Evolutionary conservation across 2,888 invertebrate species (phyloP).

Genomic region (Himalopsyche japonica): DNA sequence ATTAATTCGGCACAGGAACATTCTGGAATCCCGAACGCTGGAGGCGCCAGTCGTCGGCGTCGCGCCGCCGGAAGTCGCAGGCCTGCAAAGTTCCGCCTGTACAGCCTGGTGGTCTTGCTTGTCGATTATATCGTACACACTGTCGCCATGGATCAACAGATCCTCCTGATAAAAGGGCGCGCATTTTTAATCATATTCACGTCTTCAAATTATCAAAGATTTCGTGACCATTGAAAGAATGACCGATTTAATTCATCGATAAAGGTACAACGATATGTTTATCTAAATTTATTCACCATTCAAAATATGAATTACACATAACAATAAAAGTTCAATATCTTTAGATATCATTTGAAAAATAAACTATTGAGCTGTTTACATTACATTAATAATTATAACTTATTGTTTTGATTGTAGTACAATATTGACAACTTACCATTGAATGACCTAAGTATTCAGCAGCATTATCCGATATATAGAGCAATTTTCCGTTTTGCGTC

Average conservation of each 20-base stretch:
- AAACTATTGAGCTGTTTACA: not conserved
- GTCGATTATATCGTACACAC: constrained; percentile 98
- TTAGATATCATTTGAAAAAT: not conserved
- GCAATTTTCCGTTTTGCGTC: constrained; percentile 95
- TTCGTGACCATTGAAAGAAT: not conserved
- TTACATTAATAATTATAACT: not conserved
- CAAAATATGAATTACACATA: too few species aligned
- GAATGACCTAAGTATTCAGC: constrained; percentile 99
- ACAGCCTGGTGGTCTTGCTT: constrained; percentile 97
- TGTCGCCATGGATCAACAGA: constrained; percentile 96
- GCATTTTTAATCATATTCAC: not conserved
- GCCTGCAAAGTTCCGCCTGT: constrained; percentile 84
- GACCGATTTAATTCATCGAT: too few species aligned
- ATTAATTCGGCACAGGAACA: constrained; percentile 98
- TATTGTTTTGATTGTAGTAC: too few species aligned
- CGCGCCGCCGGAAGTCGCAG: constrained; percentile 58
- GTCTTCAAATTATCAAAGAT: not conserved
- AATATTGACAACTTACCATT: constrained; percentile 74
- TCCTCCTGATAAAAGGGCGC: constrained; percentile 75
- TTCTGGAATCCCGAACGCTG: constrained; percentile 60
- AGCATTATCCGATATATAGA: constrained; percentile 98
- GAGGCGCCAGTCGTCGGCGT: constrained; percentile 58
- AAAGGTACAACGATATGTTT: too few species aligned
- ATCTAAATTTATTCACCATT: not conserved
- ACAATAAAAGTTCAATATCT: not conserved